Conservation (phyloP, 2,888 invertebrate genomes). For the Diarsia brunnea region DNA sequence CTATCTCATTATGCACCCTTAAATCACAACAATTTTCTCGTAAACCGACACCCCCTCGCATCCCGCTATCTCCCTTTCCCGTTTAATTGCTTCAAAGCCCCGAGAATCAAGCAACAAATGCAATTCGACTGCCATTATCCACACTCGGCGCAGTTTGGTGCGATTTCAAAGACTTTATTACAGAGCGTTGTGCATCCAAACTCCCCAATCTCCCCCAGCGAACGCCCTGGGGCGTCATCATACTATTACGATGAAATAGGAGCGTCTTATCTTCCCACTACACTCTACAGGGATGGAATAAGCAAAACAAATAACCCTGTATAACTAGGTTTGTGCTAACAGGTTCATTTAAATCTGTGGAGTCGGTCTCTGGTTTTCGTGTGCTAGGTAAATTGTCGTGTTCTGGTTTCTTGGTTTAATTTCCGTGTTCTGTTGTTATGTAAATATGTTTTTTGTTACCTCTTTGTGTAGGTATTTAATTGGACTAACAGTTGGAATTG, state of each 20-base stretch:
- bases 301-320: constrained; percentile 82
- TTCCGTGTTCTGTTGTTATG: constrained; percentile 31
- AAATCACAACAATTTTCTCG: constrained; percentile 20
- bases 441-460: constrained; percentile 10
- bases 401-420: constrained; percentile 25
- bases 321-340: constrained; percentile 54
- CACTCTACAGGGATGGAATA: constrained; percentile 77
- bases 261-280: constrained; percentile 78
- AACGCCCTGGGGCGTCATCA: constrained; percentile 80
- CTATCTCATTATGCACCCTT: background rate
- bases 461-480: constrained; percentile 7
- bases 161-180: constrained; percentile 61
- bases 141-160: constrained; percentile 59
- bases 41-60: constrained; percentile 13
- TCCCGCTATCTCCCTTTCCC: constrained; percentile 33
- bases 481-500: background rate
- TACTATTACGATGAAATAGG: constrained; percentile 86
- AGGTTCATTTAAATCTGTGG: constrained; percentile 31
- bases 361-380: constrained; percentile 20
- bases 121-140: constrained; percentile 61
- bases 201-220: constrained; percentile 63
- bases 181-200: constrained; percentile 60
- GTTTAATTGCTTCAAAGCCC: constrained; percentile 55
- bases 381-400: constrained; percentile 28
- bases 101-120: constrained; percentile 62